A percentile compares a stretch with the other conserved stretches of the same genome.
phyloP scores from a whole-genome alignment of 1,140 invertebrate species.

The Drosophila bipectinata region DNA sequence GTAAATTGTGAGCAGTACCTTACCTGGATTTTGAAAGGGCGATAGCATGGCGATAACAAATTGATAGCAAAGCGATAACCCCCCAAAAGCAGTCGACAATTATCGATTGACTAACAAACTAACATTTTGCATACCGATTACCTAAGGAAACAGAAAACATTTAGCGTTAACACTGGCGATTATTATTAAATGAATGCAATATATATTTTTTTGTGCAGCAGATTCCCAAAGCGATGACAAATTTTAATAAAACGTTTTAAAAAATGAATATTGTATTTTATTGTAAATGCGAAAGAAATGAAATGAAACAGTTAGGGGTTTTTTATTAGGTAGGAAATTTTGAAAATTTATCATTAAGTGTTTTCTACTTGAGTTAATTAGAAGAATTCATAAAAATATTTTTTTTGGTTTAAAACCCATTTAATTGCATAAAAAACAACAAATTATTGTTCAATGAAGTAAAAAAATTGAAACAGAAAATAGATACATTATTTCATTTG shows the following conservation, averaged over 20 bases:
- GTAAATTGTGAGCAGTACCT: constrained; percentile 76
- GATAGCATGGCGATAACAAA: constrained; percentile 24
- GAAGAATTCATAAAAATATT: too few species aligned
- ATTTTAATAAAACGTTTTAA: constrained; percentile 78
- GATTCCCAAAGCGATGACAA: constrained; percentile 39
- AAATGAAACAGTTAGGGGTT: too few species aligned
- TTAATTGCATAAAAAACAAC: too few species aligned
- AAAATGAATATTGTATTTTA: constrained; percentile 31
- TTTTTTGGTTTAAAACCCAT: too few species aligned
- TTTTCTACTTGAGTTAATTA: too few species aligned
- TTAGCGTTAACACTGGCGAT: constrained; percentile 58
- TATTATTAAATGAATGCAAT: constrained; percentile 67
- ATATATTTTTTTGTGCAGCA: constrained; percentile 73
- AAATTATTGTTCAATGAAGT: too few species aligned
- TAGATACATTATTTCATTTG: too few species aligned
- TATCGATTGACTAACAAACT: constrained; percentile 24
- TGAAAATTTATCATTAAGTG: too few species aligned
- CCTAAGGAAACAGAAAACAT: constrained; percentile 48
- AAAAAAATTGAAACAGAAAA: too few species aligned
- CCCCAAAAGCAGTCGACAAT: constrained; percentile 3
- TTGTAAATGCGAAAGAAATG: too few species aligned
- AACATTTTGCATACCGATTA: constrained; percentile 53
- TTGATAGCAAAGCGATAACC: constrained; percentile 17
- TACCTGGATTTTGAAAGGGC: constrained; percentile 28
- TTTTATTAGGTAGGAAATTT: too few species aligned